Evolutionary conservation across 2,113 vertebrate genomes (phyloP).

Genomic region (Siniperca chuatsi): DNA sequence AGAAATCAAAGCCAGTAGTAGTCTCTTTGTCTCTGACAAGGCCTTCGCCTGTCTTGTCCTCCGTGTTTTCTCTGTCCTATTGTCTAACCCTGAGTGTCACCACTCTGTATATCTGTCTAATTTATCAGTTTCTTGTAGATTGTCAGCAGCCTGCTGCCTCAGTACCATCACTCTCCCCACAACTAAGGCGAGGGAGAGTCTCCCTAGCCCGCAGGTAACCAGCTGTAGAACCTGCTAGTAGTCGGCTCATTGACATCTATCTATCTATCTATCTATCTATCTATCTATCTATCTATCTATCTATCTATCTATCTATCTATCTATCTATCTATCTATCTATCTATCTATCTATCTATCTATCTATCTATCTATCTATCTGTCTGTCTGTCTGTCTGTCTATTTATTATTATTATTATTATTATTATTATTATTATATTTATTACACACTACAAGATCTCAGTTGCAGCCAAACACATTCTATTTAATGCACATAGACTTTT

Average conservation of each 20-base stretch:
- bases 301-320: not conserved
- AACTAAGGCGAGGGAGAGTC: constrained; percentile 92
- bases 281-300: constrained; percentile 33
- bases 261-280: constrained; percentile 42
- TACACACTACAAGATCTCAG: not conserved
- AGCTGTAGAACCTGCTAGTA: constrained; percentile 52
- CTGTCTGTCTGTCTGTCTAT: no score
- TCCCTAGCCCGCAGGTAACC: constrained; percentile 92
- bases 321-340: constrained; percentile 31
- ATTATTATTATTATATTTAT: not conserved
- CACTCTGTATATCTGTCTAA: constrained; percentile 98
- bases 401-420: no score
- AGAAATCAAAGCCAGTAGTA: constrained; percentile 2
- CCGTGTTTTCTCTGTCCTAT: constrained; percentile 64
- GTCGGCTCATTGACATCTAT: constrained; percentile 25
- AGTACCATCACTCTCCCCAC: constrained; percentile 95
- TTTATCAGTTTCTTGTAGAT: constrained; percentile 99
- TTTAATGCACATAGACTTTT: not conserved
- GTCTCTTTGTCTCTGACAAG: constrained; percentile 38
- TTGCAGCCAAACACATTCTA: constrained; percentile 5
- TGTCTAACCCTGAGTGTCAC: constrained; percentile 89
- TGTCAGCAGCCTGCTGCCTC: constrained; percentile 99
- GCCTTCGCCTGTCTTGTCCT: constrained; percentile 83
- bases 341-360: constrained; percentile 41
- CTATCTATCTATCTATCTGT: constrained; percentile 38